Conservation (phyloP, 2,888 invertebrate species). For the Ochlodes sylvanus region DNA sequence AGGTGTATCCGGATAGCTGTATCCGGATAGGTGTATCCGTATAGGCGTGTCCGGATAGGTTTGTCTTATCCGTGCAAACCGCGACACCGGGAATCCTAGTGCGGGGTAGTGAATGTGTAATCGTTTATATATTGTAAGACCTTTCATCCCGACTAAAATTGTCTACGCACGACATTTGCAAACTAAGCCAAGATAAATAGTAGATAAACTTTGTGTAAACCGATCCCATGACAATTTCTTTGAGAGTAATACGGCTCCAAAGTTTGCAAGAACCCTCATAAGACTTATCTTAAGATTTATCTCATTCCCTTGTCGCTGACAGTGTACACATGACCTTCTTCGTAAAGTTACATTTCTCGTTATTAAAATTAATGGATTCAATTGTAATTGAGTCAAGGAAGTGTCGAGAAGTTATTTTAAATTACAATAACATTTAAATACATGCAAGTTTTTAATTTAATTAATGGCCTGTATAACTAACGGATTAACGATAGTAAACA, state of each 20-base stretch:
- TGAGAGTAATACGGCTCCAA: slow-evolving; percentile 26
- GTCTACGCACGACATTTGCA: too few species aligned
- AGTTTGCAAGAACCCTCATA: slow-evolving; percentile 35
- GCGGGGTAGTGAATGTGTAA: too few species aligned
- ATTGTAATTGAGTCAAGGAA: slow-evolving; percentile 6
- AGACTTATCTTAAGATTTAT: slow-evolving; percentile 37
- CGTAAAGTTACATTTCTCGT: neutral
- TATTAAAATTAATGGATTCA: slow-evolving; percentile 16
- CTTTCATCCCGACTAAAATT: too few species aligned
- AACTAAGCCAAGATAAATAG: slow-evolving; percentile 16
- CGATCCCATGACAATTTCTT: slow-evolving; percentile 32
- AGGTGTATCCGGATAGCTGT: too few species aligned
- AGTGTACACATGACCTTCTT: slow-evolving; percentile 19
- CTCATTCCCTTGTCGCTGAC: slow-evolving; percentile 24
- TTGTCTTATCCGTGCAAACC: too few species aligned
- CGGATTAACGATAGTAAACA: too few species aligned
- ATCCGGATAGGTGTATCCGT: too few species aligned
- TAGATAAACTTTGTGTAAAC: slow-evolving; percentile 21
- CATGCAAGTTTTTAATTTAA: too few species aligned
- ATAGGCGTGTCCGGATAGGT: too few species aligned
- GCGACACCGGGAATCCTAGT: too few species aligned
- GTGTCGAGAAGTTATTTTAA: neutral
- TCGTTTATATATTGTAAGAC: too few species aligned
- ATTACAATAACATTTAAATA: neutral
- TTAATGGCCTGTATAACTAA: too few species aligned